Evolutionary conservation across 2,888 invertebrate species (phyloP).

Genomic region (Abscondita cerata): DNA sequence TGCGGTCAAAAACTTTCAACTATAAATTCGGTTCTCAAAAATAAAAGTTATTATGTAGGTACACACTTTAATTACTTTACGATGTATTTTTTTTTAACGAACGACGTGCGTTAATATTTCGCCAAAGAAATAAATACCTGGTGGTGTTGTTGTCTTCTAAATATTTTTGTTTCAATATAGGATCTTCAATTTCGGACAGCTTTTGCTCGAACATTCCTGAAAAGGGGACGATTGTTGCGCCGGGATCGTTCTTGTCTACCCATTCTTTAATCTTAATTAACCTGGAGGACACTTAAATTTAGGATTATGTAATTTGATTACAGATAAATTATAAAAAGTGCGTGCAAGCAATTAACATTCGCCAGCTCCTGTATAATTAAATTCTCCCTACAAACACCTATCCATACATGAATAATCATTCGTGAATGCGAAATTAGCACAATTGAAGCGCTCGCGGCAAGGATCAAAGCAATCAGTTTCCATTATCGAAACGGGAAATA

Average conservation of each 20-base stretch:
- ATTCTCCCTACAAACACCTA: constrained; percentile 36
- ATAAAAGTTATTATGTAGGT: too few species aligned
- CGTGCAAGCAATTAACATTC: too few species aligned
- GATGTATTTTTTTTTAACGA: too few species aligned
- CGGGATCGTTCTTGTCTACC: constrained; percentile 97
- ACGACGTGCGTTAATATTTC: background rate
- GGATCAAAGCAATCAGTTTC: constrained; percentile 55
- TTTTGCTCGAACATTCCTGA: constrained; percentile 91
- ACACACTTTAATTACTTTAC: too few species aligned
- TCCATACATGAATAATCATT: constrained; percentile 40
- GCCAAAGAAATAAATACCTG: constrained; percentile 64
- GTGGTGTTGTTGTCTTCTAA: constrained; percentile 82
- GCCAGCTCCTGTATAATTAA: constrained; percentile 45
- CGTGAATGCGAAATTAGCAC: constrained; percentile 52
- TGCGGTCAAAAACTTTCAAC: constrained; percentile 12
- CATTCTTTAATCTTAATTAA: constrained; percentile 96
- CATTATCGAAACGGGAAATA: constrained; percentile 45
- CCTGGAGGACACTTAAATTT: constrained; percentile 69
- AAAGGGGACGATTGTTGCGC: constrained; percentile 93
- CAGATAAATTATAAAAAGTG: too few species aligned
- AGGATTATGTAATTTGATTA: background rate
- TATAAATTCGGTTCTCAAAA: background rate
- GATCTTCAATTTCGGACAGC: constrained; percentile 82
- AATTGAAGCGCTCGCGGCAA: constrained; percentile 50
- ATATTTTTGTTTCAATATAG: constrained; percentile 76